Evolutionary conservation across 2,888 invertebrate species (phyloP), one percentile per base, ranked within the genome.

Genomic region (Lapara coniferarum): DNA sequence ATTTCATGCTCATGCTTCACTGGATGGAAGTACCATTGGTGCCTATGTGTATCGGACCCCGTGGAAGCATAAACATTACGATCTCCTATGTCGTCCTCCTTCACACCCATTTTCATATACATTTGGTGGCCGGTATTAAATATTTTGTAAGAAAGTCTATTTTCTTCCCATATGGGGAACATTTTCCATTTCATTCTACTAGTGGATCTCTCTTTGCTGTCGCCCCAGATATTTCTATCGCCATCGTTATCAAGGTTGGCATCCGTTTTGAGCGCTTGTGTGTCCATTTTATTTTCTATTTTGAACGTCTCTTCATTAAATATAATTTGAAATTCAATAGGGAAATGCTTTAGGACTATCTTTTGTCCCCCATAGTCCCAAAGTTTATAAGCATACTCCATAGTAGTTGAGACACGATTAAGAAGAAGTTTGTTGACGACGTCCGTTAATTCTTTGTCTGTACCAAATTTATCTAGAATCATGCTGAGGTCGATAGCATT

Each of bases 381-480:
- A 14, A 70, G 58, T 19, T 57, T 66, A 10, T 52, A 73, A 7
- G 74, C 73, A 19, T 73, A 70, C 7, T 66, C 37, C 37, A 70
- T 52, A 37, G 16, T 16, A 2, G 52, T 70, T 13, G 13, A 44
- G 25, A 57, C 51, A 12, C 49, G 46, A 12, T 63, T 49, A n/a
- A 13, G 8, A 16, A 58, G 51, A 2, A 68, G 16, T 58, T 51
- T 68, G 10, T 68, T 68, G 7, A 68, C 51, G 2, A 58, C 51
- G 49, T 8, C 30, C 7, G 8, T 52, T 0, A 68, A 51, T 16
- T 58, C 68, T 12, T 58, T 52, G 10, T 58, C 52, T n/a, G 16
- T 37, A 7, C 68, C 68, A 16, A 51, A 30, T 51, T 52, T 58
- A 12, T 68, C 68, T n/a, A 51, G 13, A 7, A 51, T 57, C 5